Conservation (phyloP, 2,113 vertebrate species). For the Thermophis baileyi region DNA sequence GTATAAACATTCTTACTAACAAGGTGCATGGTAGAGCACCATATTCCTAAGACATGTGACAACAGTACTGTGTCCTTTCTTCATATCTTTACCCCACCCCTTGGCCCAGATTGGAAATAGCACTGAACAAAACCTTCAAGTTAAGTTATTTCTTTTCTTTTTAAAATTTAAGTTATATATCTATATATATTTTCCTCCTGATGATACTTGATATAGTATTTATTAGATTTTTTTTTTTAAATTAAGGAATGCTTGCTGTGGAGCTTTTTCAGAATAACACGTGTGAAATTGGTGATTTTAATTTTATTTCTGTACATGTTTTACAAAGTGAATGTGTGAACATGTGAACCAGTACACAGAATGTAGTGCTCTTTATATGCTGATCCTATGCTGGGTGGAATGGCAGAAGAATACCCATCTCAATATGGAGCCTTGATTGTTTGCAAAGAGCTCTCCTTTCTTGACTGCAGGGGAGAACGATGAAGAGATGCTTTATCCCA, state of each 20-base stretch:
- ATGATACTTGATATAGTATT: slow-evolving; percentile 73
- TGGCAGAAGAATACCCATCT: neutral
- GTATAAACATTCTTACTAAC: slow-evolving; percentile 67
- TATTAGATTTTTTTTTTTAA: slow-evolving; percentile 57
- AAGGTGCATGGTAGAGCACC: slow-evolving; percentile 59
- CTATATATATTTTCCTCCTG: slow-evolving; percentile 66
- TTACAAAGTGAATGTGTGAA: slow-evolving; percentile 45
- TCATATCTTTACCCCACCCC: slow-evolving; percentile 28
- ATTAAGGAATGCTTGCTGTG: slow-evolving; percentile 63
- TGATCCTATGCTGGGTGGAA: slow-evolving; percentile 28
- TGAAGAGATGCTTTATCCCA: neutral
- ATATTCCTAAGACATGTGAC: slow-evolving; percentile 59
- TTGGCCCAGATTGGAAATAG: slow-evolving; percentile 59
- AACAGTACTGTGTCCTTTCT: slow-evolving; percentile 69
- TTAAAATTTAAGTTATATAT: slow-evolving; percentile 63
- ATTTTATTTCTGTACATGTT: slow-evolving; percentile 58
- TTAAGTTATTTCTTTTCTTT: slow-evolving; percentile 68
- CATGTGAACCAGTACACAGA: slow-evolving; percentile 42
- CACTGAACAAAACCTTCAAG: slow-evolving; percentile 66
- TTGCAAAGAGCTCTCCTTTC: neutral
- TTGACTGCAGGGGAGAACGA: neutral
- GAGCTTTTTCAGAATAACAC: slow-evolving; percentile 58
- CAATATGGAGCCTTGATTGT: neutral
- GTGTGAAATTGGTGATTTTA: slow-evolving; percentile 60
- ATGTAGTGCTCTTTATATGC: neutral